Conservation (phyloP, 2,888 invertebrate genomes). For the Phyto melanocephala region DNA sequence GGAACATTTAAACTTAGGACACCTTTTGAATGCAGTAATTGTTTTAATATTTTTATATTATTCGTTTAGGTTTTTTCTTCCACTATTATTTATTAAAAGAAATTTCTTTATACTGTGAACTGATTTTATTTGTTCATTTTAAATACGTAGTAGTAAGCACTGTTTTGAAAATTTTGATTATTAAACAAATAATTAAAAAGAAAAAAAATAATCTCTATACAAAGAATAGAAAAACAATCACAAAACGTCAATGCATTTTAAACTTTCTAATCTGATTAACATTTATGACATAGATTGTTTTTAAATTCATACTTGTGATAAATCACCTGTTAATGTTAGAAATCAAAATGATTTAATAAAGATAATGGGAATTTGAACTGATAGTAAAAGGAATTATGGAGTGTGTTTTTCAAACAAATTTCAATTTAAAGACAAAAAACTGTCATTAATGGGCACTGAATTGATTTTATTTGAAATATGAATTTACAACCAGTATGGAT, state of each 20-base stretch:
- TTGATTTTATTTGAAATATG: too few species aligned
- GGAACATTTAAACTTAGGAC: too few species aligned
- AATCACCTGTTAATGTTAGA: too few species aligned
- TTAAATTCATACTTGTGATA: neutral
- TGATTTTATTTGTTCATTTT: neutral
- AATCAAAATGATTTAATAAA: too few species aligned
- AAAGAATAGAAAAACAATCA: neutral
- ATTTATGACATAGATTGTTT: neutral
- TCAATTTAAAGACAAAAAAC: too few species aligned
- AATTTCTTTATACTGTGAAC: neutral
- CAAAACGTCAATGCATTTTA: conserved; percentile 5
- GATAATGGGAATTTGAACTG: too few species aligned
- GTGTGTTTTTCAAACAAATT: too few species aligned
- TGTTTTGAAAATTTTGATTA: neutral
- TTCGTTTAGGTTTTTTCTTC: too few species aligned
- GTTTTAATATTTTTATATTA: neutral
- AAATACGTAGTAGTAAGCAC: neutral
- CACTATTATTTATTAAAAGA: neutral
- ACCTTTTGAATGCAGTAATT: neutral
- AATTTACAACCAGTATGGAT: too few species aligned
- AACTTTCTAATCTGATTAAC: conserved; percentile 22
- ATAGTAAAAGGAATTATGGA: too few species aligned
- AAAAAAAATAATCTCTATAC: neutral
- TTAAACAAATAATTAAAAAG: neutral
- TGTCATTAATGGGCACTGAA: too few species aligned